Percentiles rank a stretch among this genome's conserved stretches.
Conservation (phyloP, 1,140 invertebrate species). For the Lasaia peninsularis region DNA sequence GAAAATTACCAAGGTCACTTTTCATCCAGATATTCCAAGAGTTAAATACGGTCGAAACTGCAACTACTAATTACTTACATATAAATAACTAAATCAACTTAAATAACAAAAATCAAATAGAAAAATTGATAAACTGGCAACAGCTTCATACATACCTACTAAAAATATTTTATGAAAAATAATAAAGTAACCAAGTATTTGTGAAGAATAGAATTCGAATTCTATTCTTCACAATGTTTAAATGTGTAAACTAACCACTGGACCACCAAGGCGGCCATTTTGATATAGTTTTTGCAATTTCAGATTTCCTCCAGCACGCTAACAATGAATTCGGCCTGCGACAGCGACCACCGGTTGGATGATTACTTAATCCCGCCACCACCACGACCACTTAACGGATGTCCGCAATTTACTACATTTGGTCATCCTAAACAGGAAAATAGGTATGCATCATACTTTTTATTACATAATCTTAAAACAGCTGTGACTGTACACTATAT, state of each 20-base stretch:
- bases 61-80: no score
- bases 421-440: slow-evolving; percentile 62
- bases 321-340: slow-evolving; percentile 62
- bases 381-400: slow-evolving; percentile 71
- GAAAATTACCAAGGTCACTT: no score
- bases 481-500: no score
- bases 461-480: background rate
- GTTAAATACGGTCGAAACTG: no score
- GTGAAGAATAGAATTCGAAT: no score
- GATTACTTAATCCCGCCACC: slow-evolving; percentile 80
- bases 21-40: no score
- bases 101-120: no score
- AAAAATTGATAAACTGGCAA: no score
- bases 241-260: background rate
- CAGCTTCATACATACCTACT: no score
- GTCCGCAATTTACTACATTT: slow-evolving; percentile 65
- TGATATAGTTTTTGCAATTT: slow-evolving; percentile 25
- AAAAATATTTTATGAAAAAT: no score
- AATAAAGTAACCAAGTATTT: no score
- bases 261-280: background rate
- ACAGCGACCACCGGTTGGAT: slow-evolving; percentile 61
- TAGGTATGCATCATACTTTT: slow-evolving; percentile 38
- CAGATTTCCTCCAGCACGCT: slow-evolving; percentile 67
- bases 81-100: no score
- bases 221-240: background rate